These are phyloP conservation scores for Hymenopus coronatus DNA, from an alignment of 2,888 invertebrate genomes.

Conservation along the genomic window DNA sequence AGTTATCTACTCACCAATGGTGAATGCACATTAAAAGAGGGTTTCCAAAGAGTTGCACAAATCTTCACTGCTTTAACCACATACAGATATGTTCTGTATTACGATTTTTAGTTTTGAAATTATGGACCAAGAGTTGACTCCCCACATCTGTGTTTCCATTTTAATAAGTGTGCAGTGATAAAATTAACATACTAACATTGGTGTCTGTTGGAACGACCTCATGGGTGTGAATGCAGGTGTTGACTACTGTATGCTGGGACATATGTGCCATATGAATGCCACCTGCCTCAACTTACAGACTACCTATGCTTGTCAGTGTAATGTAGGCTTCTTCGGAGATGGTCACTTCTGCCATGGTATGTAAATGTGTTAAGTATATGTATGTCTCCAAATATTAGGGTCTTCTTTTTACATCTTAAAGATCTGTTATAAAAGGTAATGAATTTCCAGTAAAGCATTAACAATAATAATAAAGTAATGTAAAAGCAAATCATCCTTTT, in stretches of 20 bases:
- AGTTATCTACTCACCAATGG: too few species aligned
- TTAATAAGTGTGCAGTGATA: neutral
- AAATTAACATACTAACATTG: conserved; percentile 18
- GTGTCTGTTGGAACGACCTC: conserved; percentile 14
- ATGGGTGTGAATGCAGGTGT: conserved; percentile 57
- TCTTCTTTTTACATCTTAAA: neutral
- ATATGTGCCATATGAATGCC: conserved; percentile 86
- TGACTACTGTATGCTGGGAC: conserved; percentile 85
- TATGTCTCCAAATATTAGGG: neutral
- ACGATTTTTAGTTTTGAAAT: neutral
- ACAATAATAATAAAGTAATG: neutral
- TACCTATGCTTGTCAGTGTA: conserved; percentile 87
- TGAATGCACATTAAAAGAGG: too few species aligned
- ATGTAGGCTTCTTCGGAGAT: conserved; percentile 85
- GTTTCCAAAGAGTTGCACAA: too few species aligned
- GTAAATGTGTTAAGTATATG: conserved; percentile 34
- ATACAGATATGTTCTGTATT: too few species aligned
- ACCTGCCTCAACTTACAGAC: conserved; percentile 89
- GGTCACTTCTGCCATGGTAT: conserved; percentile 74
- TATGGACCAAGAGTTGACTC: neutral
- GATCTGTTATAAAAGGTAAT: too few species aligned
- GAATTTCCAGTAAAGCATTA: neutral
- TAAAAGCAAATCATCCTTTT: too few species aligned
- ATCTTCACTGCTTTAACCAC: too few species aligned
- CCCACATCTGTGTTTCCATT: neutral